Evolutionary conservation across 2,113 vertebrate genomes (phyloP), one percentile per base, ranked within the genome.

Genomic region (Oncorhynchus nerka): DNA sequence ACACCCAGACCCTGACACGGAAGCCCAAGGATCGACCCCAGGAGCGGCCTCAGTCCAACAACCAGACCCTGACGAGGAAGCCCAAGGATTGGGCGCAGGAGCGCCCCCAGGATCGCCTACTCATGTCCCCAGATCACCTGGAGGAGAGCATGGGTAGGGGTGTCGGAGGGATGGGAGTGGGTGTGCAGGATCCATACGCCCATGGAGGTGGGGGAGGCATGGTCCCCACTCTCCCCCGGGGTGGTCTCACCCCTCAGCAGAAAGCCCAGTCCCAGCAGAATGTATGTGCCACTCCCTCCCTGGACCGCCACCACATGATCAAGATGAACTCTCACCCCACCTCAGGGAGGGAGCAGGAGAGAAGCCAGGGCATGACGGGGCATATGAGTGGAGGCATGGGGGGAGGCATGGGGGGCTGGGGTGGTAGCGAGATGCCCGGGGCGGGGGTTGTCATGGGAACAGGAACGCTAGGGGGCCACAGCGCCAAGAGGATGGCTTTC

Each of bases 261-360:
- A 96, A 96, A 84, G 94, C 95, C 77, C 91, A 94, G 78, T 96
- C 95, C 39, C 94, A 96, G 89, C 94, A 94, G 88, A 96, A 96
- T 9, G 94, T 96, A 51, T 94, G 94, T 19, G 94, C 94, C 74
- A 95, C 94, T 0, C 94, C 94, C 24, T 94, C 94, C 76, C 93
- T 94, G 1, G 94, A 95, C 79, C 94, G 94, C 9, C 94, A 96
- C 85, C 94, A 95, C 85, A 94, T 94, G 92, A 94, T 95, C 83
- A 95, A 95, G 93, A 95, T 95, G 94, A 96, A 95, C 93, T 95
- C 95, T 83, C 95, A 95, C 84, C 94, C 95, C 11, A 92, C 94
- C 0, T 93, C 94, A 0, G 94, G 93, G 24, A 83, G 93, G 34
- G 93, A 94, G 87, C 93, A 93, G 78, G 94, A 94, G 82, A 88